Percentiles rank a stretch among this genome's conserved stretches.
Conservation (phyloP, 1,140 invertebrate species). For the Ridgeia piscesae region DNA sequence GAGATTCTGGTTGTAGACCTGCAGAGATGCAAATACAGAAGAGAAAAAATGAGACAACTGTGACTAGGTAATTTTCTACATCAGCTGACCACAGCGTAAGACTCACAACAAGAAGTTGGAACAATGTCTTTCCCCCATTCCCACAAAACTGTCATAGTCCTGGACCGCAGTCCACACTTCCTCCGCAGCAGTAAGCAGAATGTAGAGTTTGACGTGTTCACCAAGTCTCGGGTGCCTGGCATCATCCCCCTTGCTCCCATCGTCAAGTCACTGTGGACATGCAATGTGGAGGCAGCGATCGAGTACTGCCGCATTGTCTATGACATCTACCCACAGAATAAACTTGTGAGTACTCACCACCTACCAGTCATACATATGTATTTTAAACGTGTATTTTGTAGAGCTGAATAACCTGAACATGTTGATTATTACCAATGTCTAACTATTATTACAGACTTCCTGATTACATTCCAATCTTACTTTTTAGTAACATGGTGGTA, state of each 20-base stretch:
- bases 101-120: not conserved
- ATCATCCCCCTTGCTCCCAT: slow-evolving; percentile 76
- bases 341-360: slow-evolving; percentile 67
- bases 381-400: too few species aligned
- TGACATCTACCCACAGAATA: slow-evolving; percentile 88
- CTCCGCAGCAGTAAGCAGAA: slow-evolving; percentile 81
- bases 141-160: slow-evolving; percentile 92
- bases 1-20: not conserved
- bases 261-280: slow-evolving; percentile 91
- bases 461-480: too few species aligned
- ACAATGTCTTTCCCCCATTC: slow-evolving; percentile 32
- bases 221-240: slow-evolving; percentile 60
- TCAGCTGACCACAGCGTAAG: not conserved
- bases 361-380: not conserved
- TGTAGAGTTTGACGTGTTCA: slow-evolving; percentile 81
- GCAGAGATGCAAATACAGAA: not conserved
- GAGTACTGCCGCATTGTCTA: slow-evolving; percentile 95
- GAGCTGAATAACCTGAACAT: too few species aligned
- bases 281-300: slow-evolving; percentile 86
- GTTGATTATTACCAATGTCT: too few species aligned
- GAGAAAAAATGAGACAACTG: not conserved
- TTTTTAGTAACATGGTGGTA: too few species aligned
- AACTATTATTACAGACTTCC: too few species aligned
- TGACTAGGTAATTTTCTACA: not conserved
- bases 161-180: slow-evolving; percentile 90